Evolutionary conservation across 2,113 vertebrate genomes (phyloP).

Genomic region (Sinocyclocheilus anshuiensis): DNA sequence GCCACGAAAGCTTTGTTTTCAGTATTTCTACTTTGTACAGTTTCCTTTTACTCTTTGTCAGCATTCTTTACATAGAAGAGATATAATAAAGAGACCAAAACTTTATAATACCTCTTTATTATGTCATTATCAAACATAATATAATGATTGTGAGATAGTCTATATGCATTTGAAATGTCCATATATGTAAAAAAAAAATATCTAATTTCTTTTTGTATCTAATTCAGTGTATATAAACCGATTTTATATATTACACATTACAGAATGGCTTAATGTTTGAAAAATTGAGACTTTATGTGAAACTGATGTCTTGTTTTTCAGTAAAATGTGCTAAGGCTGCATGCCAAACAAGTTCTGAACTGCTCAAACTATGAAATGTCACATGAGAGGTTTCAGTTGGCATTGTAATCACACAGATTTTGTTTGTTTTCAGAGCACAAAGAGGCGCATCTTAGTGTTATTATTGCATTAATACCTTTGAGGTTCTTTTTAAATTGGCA

Average conservation of each 20-base stretch:
- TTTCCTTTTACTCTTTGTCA: neutral
- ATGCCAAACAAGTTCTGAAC: neutral
- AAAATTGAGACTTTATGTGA: neutral
- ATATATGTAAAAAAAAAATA: neutral
- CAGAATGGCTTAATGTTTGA: neutral
- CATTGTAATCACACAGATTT: neutral
- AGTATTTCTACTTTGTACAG: neutral
- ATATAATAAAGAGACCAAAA: neutral
- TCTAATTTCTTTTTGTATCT: neutral
- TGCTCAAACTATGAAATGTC: neutral
- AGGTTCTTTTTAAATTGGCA: neutral
- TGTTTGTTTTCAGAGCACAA: neutral
- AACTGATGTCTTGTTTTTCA: constrained; percentile 6
- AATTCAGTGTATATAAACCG: neutral
- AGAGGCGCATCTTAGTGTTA: neutral
- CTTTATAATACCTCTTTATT: neutral
- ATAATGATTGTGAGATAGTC: neutral
- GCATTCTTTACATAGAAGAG: neutral
- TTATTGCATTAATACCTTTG: neutral
- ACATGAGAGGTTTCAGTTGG: neutral
- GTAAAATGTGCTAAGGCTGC: neutral
- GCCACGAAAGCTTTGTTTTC: neutral
- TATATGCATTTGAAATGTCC: neutral
- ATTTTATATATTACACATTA: neutral
- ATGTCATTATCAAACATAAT: neutral